Conservation (phyloP, 2,888 invertebrate species). For the Nasonia oneida region DNA sequence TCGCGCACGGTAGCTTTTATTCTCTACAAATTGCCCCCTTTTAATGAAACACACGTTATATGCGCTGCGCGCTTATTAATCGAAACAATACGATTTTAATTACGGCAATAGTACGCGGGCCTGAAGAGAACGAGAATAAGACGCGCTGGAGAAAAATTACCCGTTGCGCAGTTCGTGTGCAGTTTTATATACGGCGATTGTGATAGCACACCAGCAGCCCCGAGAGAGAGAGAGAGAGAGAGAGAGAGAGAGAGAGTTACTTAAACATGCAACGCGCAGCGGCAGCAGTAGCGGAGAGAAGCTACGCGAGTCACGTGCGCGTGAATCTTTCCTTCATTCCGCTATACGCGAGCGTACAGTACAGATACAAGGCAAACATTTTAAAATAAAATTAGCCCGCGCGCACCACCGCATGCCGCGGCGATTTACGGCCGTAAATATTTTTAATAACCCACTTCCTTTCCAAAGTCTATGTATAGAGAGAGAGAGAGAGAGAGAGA, state of each 20-base stretch:
- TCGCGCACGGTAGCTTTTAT: constrained; percentile 23
- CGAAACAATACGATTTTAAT: constrained; percentile 1
- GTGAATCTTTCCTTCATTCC: neutral
- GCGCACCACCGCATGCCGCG: neutral
- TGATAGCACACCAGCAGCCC: neutral
- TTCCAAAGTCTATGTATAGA: neutral
- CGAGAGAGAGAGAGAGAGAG: neutral
- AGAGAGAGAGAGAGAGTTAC: constrained; percentile 4
- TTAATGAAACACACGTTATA: neutral
- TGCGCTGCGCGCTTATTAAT: neutral
- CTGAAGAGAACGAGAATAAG: constrained; percentile 6
- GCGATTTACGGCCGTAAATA: constrained; percentile 19
- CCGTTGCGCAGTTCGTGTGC: neutral
- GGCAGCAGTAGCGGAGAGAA: too few species aligned
- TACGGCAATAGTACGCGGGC: neutral
- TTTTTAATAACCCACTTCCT: constrained; percentile 21
- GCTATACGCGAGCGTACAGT: neutral
- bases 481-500: too few species aligned
- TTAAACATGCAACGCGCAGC: constrained; percentile 13
- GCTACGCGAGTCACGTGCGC: neutral
- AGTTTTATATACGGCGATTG: neutral
- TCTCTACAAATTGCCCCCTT: constrained; percentile 26
- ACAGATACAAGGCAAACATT: neutral
- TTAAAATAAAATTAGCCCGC: neutral
- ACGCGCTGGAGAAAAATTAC: constrained; percentile 21